A percentile compares a stretch with the other conserved stretches of the same genome.
These are phyloP conservation scores for Philopotamus ludificatus DNA, from an alignment of 1,140 invertebrate genomes.

Conservation along the genomic window DNA sequence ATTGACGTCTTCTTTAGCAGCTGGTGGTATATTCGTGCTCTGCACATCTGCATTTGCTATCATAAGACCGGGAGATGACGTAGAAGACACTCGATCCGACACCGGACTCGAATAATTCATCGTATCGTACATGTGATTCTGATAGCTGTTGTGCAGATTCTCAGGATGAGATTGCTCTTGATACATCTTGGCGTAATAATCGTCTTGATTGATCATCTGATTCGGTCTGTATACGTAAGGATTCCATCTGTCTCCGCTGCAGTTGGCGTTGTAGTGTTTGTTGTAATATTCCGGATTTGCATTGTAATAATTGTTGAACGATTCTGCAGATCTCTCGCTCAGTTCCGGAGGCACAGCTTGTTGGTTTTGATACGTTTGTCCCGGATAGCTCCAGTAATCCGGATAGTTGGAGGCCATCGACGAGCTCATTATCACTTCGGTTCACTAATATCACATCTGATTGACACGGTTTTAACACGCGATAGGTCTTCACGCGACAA, in stretches of 20 bases:
- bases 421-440: constrained; percentile 23
- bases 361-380: background rate
- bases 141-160: background rate
- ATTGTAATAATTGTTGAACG: constrained; percentile 13
- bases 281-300: background rate
- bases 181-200: background rate
- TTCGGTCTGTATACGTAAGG: background rate
- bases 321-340: background rate
- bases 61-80: constrained; percentile 20
- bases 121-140: constrained; percentile 3
- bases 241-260: constrained; percentile 4
- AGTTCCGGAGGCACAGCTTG: too few species aligned
- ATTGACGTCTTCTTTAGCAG: too few species aligned
- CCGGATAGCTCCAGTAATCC: constrained; percentile 28
- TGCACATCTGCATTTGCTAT: background rate
- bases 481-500: constrained; percentile 21
- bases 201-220: too few species aligned
- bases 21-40: constrained; percentile 5
- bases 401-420: constrained; percentile 18
- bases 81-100: constrained; percentile 24
- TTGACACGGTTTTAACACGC: constrained; percentile 9
- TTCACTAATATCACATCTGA: background rate
- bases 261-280: constrained; percentile 7
- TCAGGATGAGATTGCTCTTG: background rate
- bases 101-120: constrained; percentile 27